Conservation (phyloP, 1,140 invertebrate genomes). For the Pachypsylla venusta region DNA sequence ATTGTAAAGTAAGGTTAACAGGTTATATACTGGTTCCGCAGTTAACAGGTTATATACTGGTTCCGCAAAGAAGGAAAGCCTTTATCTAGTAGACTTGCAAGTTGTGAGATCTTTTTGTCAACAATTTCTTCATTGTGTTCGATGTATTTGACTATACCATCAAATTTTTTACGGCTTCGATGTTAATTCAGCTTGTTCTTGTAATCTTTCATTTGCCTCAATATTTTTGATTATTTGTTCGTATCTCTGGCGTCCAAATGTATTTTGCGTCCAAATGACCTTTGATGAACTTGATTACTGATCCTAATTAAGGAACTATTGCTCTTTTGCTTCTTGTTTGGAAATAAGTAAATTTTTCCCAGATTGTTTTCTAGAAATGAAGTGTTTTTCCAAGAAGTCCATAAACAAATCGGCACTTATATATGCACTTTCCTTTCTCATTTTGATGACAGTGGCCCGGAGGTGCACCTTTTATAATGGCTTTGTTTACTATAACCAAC, state of each 20-base stretch:
- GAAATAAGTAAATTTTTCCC: too few species aligned
- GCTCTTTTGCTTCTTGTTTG: background rate
- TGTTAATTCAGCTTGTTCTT: conserved; percentile 3
- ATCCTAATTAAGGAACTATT: background rate
- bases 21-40: too few species aligned
- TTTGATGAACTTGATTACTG: background rate
- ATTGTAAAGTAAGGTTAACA: background rate
- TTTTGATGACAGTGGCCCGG: too few species aligned
- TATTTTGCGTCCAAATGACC: background rate
- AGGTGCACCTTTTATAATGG: too few species aligned
- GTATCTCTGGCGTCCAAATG: background rate
- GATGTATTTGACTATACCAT: background rate
- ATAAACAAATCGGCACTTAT: too few species aligned
- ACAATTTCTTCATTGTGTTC: background rate
- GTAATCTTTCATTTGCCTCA: background rate
- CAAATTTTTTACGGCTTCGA: background rate
- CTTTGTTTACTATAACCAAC: too few species aligned
- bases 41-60: too few species aligned
- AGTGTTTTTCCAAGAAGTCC: too few species aligned
- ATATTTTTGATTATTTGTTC: conserved; percentile 2
- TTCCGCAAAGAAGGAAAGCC: background rate
- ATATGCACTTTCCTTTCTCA: too few species aligned
- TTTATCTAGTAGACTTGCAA: background rate
- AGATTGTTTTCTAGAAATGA: too few species aligned
- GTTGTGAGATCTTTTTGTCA: background rate